Evolutionary conservation across 2,888 invertebrate genomes (phyloP).

Genomic region (Ligdia adustata): DNA sequence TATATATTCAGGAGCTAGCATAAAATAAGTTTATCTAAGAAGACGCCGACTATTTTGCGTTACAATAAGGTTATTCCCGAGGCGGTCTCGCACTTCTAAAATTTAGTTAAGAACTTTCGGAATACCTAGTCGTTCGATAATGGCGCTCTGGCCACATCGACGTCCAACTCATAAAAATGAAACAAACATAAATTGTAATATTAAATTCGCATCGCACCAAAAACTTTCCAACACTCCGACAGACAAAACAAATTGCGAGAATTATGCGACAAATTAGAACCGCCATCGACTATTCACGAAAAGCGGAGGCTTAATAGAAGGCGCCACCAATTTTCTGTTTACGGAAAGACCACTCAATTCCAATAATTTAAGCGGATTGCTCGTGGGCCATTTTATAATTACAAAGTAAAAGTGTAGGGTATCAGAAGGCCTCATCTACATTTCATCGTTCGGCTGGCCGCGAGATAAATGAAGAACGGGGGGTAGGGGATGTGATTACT

Average conservation of each 20-base stretch:
- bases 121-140: conserved; percentile 48
- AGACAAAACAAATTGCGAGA: conserved; percentile 22
- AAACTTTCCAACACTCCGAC: conserved; percentile 21
- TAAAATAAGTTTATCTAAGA: conserved; percentile 45
- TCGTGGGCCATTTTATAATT: conserved; percentile 54
- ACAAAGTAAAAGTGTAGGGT: conserved; percentile 62
- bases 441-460: conserved; percentile 64
- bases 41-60: conserved; percentile 50
- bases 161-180: conserved; percentile 19
- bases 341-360: conserved; percentile 24
- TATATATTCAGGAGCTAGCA: conserved; percentile 47
- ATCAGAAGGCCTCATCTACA: conserved; percentile 67
- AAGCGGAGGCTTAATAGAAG: conserved; percentile 10
- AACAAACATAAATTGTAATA: conserved; percentile 26
- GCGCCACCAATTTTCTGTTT: conserved; percentile 23
- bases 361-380: conserved; percentile 47
- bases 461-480: conserved; percentile 63
- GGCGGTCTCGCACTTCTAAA: conserved; percentile 48
- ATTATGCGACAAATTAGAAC: conserved; percentile 21
- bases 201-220: conserved; percentile 25
- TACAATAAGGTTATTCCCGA: conserved; percentile 59
- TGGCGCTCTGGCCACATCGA: conserved; percentile 15
- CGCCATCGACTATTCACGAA: conserved; percentile 24
- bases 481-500: conserved; percentile 65
- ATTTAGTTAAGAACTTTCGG: conserved; percentile 59